These are phyloP conservation scores for Mastomys coucha DNA, from an alignment of 2,113 vertebrate species.

Conservation along the genomic window DNA sequence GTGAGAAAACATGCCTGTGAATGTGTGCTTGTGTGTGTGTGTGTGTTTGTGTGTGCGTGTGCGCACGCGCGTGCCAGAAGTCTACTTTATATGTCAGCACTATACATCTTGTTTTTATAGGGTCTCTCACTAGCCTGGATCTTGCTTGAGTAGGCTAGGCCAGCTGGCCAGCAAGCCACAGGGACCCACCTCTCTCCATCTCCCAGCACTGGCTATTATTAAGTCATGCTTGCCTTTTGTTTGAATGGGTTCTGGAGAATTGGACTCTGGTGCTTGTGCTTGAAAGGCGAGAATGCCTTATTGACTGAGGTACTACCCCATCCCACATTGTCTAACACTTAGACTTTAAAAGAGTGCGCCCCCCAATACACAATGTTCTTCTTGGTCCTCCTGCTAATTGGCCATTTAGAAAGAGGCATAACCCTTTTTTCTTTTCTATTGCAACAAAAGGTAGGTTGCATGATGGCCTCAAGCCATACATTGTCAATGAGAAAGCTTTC, in stretches of 20 bases:
- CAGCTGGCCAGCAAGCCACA: neutral
- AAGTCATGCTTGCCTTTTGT: neutral
- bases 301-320: neutral
- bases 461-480: neutral
- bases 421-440: neutral
- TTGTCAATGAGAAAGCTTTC: neutral
- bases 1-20: neutral
- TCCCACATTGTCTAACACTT: neutral
- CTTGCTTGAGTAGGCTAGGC: neutral
- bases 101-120: neutral
- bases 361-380: neutral
- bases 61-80: neutral
- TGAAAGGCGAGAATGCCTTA: neutral
- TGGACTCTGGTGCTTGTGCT: neutral
- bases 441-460: neutral
- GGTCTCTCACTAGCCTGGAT: neutral
- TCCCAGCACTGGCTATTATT: no score
- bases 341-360: slow-evolving; percentile 4
- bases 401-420: neutral
- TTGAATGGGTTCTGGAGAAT: neutral
- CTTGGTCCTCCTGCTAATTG: slow-evolving; percentile 10
- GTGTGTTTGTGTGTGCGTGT: neutral
- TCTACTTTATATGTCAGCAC: neutral
- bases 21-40: neutral
- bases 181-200: neutral